Percentiles rank a stretch among this genome's conserved stretches.
Conservation (phyloP, 2,113 vertebrate genomes). For the Tenrec ecaudatus region DNA sequence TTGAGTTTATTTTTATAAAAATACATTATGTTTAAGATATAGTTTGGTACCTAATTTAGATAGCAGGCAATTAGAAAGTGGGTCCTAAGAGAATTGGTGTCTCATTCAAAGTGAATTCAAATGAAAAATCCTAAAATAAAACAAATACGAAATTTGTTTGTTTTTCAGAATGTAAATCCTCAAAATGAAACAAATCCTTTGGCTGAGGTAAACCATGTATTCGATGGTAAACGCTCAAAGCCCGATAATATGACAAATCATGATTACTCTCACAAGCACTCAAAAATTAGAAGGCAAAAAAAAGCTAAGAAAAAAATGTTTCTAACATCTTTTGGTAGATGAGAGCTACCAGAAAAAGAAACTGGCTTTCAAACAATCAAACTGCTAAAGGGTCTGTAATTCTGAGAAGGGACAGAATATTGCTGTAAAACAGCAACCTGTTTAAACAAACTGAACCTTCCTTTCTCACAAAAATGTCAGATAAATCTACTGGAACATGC, state of each 20-base stretch:
- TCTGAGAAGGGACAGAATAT: not conserved
- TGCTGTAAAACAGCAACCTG: constrained; percentile 7
- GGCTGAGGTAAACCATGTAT: not conserved
- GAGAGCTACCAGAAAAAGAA: not conserved
- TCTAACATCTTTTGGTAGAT: not conserved
- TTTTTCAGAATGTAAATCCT: not conserved
- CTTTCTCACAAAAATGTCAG: constrained; percentile 13
- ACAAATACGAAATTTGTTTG: not conserved
- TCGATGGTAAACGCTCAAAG: not conserved
- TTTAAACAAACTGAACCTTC: constrained; percentile 4
- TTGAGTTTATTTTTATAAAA: not conserved
- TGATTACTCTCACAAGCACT: not conserved
- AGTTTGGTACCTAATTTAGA: not conserved
- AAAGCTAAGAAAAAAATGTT: not conserved
- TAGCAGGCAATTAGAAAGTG: not conserved
- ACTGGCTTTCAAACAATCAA: not conserved
- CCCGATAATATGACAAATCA: not conserved
- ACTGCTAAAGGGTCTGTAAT: not conserved
- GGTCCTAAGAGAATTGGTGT: not conserved
- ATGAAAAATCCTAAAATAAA: constrained; percentile 39
- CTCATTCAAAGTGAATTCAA: constrained; percentile 13
- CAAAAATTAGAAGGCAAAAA: not conserved
- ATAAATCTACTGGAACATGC: constrained; percentile 23
- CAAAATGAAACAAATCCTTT: constrained; percentile 7
- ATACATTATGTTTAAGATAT: too few relatives aligned